Base-by-base conservation (phyloP, 2,797 vertebrate species). In the Pipistrellus pygmaeus region DNA sequence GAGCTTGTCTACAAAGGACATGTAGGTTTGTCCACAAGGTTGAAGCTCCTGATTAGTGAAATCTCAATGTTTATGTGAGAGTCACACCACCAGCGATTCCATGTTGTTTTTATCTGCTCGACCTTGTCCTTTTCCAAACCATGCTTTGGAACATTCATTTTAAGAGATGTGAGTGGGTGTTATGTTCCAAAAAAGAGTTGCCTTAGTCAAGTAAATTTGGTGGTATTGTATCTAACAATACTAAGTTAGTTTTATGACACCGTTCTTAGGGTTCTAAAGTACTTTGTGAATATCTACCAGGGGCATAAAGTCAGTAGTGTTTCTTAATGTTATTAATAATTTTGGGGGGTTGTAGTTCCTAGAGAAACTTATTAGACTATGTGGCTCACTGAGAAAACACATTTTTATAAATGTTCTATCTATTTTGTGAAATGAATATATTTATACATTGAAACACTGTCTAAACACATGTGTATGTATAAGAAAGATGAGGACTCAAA, bases 161-260 rank as follows among this genome's bases (percentile, higher is more conserved):
- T 15, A 82, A 92, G 80, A 76, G n/a, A 72, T 53, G 18, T 38
- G 75, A 92, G n/a, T 76, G 32, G 46, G 44, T 81, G 12, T 64
- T 82, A 38, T 12, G 68, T 85, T 92, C 73, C 73, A 77, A 23
- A 75, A 84, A 41, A 51, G 17, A 5, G 8, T 68, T 94, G 35
- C 18, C 48, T 69, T 25, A 51, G 44, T 88, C 30, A 93, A 85
- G 91, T 75, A 85, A 81, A 90, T 91, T 87, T 68, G 72, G 23
- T 21, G 80, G 78, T 57, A 48, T 55, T 48, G 35, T 1, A 12
- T 84, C 66, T 94, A 77, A 81, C 21, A 73, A 86, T 91, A 78
- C 60, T 69, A 92, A 89, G 85, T 84, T 92, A 35, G 38, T 91
- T 87, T 87, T 25, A 60, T n/a, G 35, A 89, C 51, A n/a, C 17